These are phyloP conservation scores for Melitaea athalia DNA, from an alignment of 2,888 invertebrate genomes.

Conservation along the genomic window DNA sequence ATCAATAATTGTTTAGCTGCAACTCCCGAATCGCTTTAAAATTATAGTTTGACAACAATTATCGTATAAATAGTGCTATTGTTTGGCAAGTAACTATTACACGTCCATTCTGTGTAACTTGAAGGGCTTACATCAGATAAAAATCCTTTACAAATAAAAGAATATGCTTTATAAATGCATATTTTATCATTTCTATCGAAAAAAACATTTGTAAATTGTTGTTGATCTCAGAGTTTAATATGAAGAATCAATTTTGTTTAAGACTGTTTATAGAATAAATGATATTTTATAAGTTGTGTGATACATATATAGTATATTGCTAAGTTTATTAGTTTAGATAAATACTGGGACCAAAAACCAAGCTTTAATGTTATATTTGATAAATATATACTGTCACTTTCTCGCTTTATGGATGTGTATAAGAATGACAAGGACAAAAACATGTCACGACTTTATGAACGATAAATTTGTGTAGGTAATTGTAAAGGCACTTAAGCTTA, in stretches of 20 bases:
- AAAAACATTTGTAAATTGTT: constrained; percentile 49
- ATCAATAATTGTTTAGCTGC: too few relatives aligned
- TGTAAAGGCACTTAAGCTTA: too few relatives aligned
- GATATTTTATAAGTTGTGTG: constrained; percentile 66
- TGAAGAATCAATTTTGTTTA: constrained; percentile 42
- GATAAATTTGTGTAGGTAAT: neutral
- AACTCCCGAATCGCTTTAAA: too few relatives aligned
- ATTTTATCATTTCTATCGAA: constrained; percentile 19
- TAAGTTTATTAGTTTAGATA: constrained; percentile 56
- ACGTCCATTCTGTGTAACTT: too few relatives aligned
- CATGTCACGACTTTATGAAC: neutral
- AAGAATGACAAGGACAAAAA: neutral
- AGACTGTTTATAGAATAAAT: constrained; percentile 49
- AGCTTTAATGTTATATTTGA: constrained; percentile 62
- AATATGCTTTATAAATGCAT: neutral
- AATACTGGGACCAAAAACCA: constrained; percentile 65
- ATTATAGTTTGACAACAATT: too few relatives aligned
- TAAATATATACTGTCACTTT: constrained; percentile 22
- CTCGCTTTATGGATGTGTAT: neutral
- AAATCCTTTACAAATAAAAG: too few relatives aligned
- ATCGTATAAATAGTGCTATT: too few relatives aligned
- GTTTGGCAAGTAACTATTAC: too few relatives aligned
- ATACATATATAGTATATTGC: constrained; percentile 67
- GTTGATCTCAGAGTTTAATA: constrained; percentile 72
- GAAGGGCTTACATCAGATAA: too few relatives aligned